phyloP scores from a whole-genome alignment of 1,140 invertebrate species.

The Polypedilum vanderplanki region DNA sequence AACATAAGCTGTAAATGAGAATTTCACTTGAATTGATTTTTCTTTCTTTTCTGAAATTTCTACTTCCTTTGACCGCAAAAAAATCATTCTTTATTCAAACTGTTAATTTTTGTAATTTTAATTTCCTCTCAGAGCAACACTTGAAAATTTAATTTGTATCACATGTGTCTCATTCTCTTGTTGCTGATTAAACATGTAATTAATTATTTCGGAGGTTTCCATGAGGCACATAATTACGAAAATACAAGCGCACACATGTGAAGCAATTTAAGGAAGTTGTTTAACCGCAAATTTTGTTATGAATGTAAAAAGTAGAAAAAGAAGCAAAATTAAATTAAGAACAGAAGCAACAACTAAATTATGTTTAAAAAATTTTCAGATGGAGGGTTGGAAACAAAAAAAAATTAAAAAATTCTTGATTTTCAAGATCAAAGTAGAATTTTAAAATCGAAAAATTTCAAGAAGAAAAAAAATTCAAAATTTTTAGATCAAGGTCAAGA shows the following conservation, averaged over 20 bases:
- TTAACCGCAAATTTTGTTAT: neutral
- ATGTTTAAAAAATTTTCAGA: too few species aligned
- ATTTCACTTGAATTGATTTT: neutral
- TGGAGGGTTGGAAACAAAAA: too few species aligned
- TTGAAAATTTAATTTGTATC: neutral
- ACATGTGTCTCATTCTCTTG: neutral
- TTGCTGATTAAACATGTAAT: slow-evolving; percentile 4
- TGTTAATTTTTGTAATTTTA: too few species aligned
- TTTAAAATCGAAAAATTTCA: too few species aligned
- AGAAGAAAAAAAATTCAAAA: too few species aligned
- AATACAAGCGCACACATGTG: slow-evolving; percentile 1
- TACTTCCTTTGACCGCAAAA: neutral
- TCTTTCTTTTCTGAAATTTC: neutral
- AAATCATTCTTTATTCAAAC: neutral
- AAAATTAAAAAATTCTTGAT: too few species aligned
- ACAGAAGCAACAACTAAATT: too few species aligned
- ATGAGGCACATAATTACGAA: neutral
- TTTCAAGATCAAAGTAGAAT: too few species aligned
- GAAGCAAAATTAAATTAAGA: too few species aligned
- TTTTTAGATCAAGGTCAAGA: too few species aligned
- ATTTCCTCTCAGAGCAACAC: too few species aligned
- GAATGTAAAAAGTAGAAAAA: too few species aligned
- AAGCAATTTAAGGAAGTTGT: neutral
- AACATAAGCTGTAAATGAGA: neutral
- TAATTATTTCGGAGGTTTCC: neutral